Evolutionary conservation across 1,140 invertebrate genomes (phyloP).

Genomic region (Stegodyphus mimosarum): DNA sequence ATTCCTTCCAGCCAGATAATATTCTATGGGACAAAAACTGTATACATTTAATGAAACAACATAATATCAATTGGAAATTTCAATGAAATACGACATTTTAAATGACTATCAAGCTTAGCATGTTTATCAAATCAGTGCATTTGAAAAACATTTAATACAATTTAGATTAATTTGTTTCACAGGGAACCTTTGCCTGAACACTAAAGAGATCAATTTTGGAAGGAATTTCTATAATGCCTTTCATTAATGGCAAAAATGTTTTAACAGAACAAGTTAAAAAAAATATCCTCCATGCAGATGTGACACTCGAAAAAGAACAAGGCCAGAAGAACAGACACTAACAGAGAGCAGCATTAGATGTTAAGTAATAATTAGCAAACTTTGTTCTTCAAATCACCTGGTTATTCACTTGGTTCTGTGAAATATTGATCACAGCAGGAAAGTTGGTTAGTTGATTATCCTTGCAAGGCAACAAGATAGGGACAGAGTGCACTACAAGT

Average conservation of each 20-base stretch:
- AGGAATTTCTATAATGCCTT: background rate
- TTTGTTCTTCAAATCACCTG: conserved; percentile 43
- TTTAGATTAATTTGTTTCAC: too few species aligned
- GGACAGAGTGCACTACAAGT: conserved; percentile 29
- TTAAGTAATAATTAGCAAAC: conserved; percentile 42
- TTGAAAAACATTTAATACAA: too few species aligned
- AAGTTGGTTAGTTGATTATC: conserved; percentile 58
- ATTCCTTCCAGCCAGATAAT: background rate
- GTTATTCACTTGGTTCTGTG: conserved; percentile 35
- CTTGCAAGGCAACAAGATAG: conserved; percentile 49
- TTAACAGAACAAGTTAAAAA: background rate
- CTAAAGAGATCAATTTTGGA: too few species aligned
- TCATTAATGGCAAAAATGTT: background rate
- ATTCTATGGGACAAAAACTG: too few species aligned
- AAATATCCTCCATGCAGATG: background rate
- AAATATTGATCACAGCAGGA: conserved; percentile 40
- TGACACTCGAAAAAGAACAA: conserved; percentile 10
- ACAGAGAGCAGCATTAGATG: conserved; percentile 48
- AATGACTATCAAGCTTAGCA: too few species aligned
- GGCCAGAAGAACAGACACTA: conserved; percentile 29
- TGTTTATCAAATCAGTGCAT: too few species aligned
- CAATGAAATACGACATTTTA: too few species aligned
- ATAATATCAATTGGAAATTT: too few species aligned
- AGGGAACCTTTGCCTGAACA: too few species aligned
- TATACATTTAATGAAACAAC: too few species aligned